phyloP scores from a whole-genome alignment of 2,888 invertebrate genomes.

The Odontomyia ornata region DNA sequence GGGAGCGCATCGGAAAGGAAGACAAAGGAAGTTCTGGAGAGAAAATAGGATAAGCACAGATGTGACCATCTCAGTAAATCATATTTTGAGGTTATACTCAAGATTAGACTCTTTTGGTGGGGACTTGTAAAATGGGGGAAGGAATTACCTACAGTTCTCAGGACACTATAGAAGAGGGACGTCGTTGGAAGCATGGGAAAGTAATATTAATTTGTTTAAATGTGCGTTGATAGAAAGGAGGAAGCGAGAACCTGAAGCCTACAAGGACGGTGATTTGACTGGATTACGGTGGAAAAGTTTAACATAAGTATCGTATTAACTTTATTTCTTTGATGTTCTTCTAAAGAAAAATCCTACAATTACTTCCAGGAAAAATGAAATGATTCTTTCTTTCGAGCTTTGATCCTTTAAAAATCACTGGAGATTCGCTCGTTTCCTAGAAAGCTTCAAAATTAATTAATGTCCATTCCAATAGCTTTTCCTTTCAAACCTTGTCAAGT shows the following conservation, averaged over 20 bases:
- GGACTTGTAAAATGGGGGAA: not conserved
- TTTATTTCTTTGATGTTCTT: too few species aligned
- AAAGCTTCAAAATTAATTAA: too few species aligned
- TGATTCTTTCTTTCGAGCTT: too few species aligned
- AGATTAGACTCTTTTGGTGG: conserved; percentile 1
- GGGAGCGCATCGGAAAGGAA: not conserved
- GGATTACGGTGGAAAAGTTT: too few species aligned
- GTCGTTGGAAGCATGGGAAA: not conserved
- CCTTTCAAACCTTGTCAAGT: too few species aligned
- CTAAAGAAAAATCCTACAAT: too few species aligned
- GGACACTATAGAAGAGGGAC: not conserved
- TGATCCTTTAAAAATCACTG: too few species aligned
- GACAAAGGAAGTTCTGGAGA: not conserved
- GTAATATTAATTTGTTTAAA: not conserved
- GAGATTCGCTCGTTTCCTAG: too few species aligned
- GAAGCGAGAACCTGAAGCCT: not conserved
- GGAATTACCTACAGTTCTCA: not conserved
- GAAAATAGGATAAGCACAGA: conserved; percentile 40
- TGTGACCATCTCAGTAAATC: conserved; percentile 45
- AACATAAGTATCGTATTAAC: too few species aligned
- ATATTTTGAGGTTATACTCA: conserved; percentile 41
- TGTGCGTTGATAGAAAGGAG: not conserved
- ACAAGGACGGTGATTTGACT: too few species aligned
- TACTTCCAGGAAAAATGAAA: too few species aligned
- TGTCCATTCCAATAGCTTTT: too few species aligned